Conservation (phyloP, 2,888 invertebrate genomes). For the Dryobota labecula region DNA sequence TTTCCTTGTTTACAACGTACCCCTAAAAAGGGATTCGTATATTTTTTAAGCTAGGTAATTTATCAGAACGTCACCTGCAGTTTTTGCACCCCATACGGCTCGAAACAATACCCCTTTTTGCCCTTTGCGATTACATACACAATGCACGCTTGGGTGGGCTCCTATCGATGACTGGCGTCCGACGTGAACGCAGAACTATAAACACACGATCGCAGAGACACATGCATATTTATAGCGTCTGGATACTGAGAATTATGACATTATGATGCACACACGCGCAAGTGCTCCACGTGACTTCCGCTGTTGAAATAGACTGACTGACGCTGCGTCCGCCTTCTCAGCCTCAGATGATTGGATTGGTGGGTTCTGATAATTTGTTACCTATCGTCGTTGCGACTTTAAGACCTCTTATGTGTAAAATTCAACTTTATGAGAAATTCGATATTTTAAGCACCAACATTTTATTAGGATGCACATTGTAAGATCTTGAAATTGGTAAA, state of each 20-base stretch:
- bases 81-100: slow-evolving; percentile 69
- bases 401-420: too few relatives aligned
- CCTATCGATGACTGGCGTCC: slow-evolving; percentile 62
- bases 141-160: slow-evolving; percentile 83
- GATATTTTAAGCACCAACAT: too few relatives aligned
- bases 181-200: slow-evolving; percentile 68
- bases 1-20: too few relatives aligned
- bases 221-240: slow-evolving; percentile 82
- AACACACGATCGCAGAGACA: slow-evolving; percentile 67
- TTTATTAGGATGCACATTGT: too few relatives aligned
- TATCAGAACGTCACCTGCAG: slow-evolving; percentile 78
- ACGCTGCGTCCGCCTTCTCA: slow-evolving; percentile 68
- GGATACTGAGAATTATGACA: slow-evolving; percentile 84
- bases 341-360: slow-evolving; percentile 47
- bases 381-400: too few relatives aligned
- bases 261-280: slow-evolving; percentile 80
- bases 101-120: slow-evolving; percentile 79
- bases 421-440: too few relatives aligned
- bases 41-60: slow-evolving; percentile 63
- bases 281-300: slow-evolving; percentile 84
- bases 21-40: slow-evolving; percentile 14
- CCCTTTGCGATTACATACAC: slow-evolving; percentile 73
- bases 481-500: too few relatives aligned
- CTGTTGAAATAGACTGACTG: slow-evolving; percentile 82
- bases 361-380: slow-evolving; percentile 53